Evolutionary conservation across 2,113 vertebrate species (phyloP).

Genomic region (Tauraco erythrolophus): DNA sequence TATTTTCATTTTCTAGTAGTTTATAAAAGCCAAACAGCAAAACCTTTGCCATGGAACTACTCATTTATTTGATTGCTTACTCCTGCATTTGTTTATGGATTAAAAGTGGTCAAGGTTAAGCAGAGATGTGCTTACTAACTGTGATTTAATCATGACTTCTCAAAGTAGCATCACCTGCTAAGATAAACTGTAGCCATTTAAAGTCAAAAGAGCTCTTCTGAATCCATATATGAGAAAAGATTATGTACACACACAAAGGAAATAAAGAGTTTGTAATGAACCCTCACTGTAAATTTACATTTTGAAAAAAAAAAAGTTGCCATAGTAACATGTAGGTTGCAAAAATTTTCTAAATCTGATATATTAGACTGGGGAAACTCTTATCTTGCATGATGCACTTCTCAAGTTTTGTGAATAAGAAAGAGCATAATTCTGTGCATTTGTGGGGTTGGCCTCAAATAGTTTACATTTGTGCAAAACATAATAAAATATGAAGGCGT

Average conservation of each 20-base stretch:
- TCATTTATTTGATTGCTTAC: not conserved
- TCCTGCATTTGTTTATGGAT: not conserved
- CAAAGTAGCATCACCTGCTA: not conserved
- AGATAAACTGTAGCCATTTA: not conserved
- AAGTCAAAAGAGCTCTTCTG: not conserved
- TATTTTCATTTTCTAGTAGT: not conserved
- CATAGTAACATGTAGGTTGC: constrained; percentile 13
- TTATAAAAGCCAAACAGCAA: not conserved
- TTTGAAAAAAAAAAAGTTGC: not conserved
- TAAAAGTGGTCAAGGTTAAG: not conserved
- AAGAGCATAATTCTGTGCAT: not conserved
- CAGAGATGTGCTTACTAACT: not conserved
- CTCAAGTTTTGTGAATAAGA: not conserved
- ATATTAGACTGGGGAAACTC: not conserved
- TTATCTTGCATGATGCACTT: not conserved
- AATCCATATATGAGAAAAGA: not conserved
- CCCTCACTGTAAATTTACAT: not conserved
- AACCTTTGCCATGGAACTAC: not conserved
- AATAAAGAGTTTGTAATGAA: not conserved
- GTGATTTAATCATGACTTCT: not conserved
- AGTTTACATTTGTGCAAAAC: not conserved
- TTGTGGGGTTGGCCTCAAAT: not conserved
- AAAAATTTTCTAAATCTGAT: not conserved
- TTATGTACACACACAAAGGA: not conserved
- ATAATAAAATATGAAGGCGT: not conserved